A percentile compares a stretch with the other conserved stretches of the same genome.
Conservation (phyloP, 2,888 invertebrate genomes). For the Euphydryas editha region DNA sequence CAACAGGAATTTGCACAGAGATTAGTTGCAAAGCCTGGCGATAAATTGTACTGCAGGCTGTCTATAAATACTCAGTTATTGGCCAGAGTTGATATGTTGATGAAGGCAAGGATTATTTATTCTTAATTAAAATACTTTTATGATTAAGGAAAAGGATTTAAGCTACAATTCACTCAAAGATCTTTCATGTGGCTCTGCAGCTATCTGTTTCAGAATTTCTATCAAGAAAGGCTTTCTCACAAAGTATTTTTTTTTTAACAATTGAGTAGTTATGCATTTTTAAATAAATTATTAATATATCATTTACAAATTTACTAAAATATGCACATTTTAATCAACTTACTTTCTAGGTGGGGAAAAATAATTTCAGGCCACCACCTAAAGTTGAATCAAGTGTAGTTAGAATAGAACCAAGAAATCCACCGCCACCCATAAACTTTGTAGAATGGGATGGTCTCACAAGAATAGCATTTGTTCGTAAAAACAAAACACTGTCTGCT, state of each 20-base stretch:
- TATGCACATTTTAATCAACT: no score
- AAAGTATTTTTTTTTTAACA: no score
- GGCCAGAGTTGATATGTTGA: conserved; percentile 96
- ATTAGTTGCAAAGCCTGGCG: conserved; percentile 97
- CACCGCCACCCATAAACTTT: conserved; percentile 97
- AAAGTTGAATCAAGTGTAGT: conserved; percentile 99
- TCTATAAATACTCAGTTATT: conserved; percentile 98
- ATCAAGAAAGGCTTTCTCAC: no score
- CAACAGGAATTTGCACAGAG: conserved; percentile 99
- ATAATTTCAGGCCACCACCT: conserved; percentile 99
- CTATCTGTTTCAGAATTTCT: no score
- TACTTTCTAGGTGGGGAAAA: conserved; percentile 93
- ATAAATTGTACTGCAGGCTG: conserved; percentile 97
- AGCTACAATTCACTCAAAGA: no score
- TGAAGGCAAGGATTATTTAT: conserved; percentile 88
- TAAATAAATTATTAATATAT: no score
- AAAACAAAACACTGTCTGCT: conserved; percentile 97
- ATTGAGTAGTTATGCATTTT: no score
- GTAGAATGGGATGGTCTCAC: conserved; percentile 99
- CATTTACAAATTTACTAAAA: no score
- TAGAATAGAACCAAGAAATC: conserved; percentile 97
- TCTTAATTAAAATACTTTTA: conserved; percentile 21
- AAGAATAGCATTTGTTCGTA: conserved; percentile 96
- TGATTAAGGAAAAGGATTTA: not conserved
- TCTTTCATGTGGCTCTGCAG: no score